Base-by-base conservation (phyloP, 1,140 invertebrate species). In the Microplitis demolitor region DNA sequence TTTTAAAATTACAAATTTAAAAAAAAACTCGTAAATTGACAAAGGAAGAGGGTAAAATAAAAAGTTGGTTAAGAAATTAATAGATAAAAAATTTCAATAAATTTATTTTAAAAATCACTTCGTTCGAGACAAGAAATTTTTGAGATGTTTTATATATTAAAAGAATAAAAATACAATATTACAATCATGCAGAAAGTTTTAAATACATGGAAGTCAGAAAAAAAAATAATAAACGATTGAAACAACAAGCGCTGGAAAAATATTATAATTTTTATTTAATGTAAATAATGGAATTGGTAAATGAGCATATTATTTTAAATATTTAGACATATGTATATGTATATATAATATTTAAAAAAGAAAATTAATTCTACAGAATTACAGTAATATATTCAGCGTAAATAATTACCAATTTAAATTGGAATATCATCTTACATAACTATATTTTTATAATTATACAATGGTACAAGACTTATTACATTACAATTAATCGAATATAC, bases 231-330 rank as follows among this genome's bases (percentile, higher is more conserved):
- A 56, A 70, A 64, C 50, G 34, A 50, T 72, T 66, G 39, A 61
- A 11, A 35, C 4, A 13, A 8, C 8, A 37, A 39, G 54, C 61
- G 14, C 78, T 76, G 69, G 69, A 81, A 83, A 82, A 83, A 82
- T 82, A 83, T 81, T 69, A 70, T 79, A 80, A 45, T 74, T 84
- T 84, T 84, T 67, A n/a, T 66, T 83, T 82, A 64, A 77, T 71
- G 75, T 77, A 79, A 75, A 75, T 69, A 75, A 37, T 80, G 73
- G 78, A 81, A 82, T 81, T 56, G 54, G 68, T 74, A 77, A 79
- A 80, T 74, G 79, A 77, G 71, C 73, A 74, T 78, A 35, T 35
- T 71, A 37, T 66, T 61, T 31, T 60, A 4, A 34, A 58, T 61
- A 45, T 45, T 45, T 45, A 45, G 6, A 45, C 39, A 45, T 45